A percentile compares a stretch with the other conserved stretches of the same genome.
phyloP scores from a whole-genome alignment of 2,113 vertebrate genomes.

The Azemiops feae region DNA sequence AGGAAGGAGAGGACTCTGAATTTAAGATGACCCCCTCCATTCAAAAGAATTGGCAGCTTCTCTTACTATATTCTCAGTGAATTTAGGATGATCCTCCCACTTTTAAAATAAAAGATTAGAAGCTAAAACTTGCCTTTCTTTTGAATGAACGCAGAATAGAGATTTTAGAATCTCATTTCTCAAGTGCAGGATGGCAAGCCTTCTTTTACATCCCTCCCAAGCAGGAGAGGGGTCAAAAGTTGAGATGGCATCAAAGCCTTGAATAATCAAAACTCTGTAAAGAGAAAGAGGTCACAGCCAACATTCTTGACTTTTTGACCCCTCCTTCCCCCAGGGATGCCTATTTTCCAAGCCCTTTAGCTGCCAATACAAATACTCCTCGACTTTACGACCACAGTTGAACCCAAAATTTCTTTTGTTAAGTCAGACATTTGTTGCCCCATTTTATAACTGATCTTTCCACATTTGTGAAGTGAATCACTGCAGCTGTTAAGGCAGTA shows the following conservation, averaged over 20 bases:
- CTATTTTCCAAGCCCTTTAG: not conserved
- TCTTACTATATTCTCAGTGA: not conserved
- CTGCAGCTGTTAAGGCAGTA: not conserved
- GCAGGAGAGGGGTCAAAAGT: not conserved
- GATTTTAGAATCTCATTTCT: not conserved
- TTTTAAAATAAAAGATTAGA: not conserved
- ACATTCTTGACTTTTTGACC: not conserved
- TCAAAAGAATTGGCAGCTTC: not conserved
- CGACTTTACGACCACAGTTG: not conserved
- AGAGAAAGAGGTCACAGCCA: not conserved
- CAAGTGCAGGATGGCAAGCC: not conserved
- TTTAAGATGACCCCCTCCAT: not conserved
- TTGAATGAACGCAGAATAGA: not conserved
- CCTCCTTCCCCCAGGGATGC: not conserved
- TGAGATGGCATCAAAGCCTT: not conserved
- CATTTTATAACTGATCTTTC: not conserved
- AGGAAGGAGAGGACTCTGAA: not conserved
- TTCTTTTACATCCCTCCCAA: not conserved
- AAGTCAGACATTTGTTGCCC: not conserved
- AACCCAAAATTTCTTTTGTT: not conserved
- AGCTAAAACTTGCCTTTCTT: not conserved
- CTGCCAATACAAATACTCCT: not conserved
- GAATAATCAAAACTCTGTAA: not conserved
- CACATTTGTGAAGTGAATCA: not conserved
- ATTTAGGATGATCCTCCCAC: not conserved